Evolutionary conservation across 2,888 invertebrate genomes (phyloP), one percentile per base, ranked within the genome.

Genomic region (Carterocephalus palaemon): DNA sequence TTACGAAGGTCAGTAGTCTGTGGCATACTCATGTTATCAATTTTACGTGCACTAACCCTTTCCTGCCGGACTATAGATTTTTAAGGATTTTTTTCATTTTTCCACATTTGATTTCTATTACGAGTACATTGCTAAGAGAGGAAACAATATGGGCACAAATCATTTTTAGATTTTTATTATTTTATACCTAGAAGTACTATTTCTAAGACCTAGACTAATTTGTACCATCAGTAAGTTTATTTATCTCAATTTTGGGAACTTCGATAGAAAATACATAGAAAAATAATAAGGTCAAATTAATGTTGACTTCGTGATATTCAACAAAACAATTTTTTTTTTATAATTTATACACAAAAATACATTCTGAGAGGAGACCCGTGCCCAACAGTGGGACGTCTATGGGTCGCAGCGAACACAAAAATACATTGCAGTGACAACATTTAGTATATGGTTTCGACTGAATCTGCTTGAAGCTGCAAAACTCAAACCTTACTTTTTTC

Each of bases 401-500:
- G n/a, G n/a, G n/a, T n/a, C n/a, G n/a, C n/a, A n/a, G n/a, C n/a
- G n/a, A n/a, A 51, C 50, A 53, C 42, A 53, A 50, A 53, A 50
- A 51, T 31, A 47, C 49, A 24, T 52, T 51, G 45, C 49, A 56
- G 46, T 54, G 49, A 7, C 40, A 53, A 48, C 51, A 53, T 46
- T 49, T 46, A 28, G 34, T 48, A 46, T 51, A 48, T 53, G 55
- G 52, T 54, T 57, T 60, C 45, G 55, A 56, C 49, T 57, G 56
- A 48, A 58, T 53, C 46, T 56, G 54, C 36, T 57, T 56, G 48
- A 53, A 42, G 48, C 55, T 60, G 46, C 57, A 54, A 50, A 57
- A 48, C 48, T 56, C 56, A 54, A 54, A 53, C 51, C 54, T 57
- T 49, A 32, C 56, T 57, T 9, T 53, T 55, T 34, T 48, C 43